Base-by-base conservation (phyloP, 2,888 invertebrate species). In the Adineta ricciae region DNA sequence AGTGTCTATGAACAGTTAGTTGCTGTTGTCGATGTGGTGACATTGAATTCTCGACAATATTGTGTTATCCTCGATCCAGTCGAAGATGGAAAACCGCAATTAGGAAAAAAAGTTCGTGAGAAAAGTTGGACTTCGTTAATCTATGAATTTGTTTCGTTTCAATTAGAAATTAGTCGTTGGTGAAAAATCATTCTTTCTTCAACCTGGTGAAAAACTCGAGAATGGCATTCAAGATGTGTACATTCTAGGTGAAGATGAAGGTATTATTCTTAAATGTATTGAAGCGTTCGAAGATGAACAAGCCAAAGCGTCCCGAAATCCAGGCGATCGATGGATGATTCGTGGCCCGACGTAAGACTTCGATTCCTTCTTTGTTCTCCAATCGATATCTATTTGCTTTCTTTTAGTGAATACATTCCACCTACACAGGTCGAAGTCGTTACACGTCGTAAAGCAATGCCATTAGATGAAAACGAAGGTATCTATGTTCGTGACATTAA, bases 301-400 rank as follows among this genome's bases (percentile, higher is more conserved):
- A 84, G 87, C 87, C 36, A 19, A 41, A 24, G 36, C 21, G 5
- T 86, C 88, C 24, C 88, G 91, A 9, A 87, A 88, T 78, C 91
- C 92, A 27, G 92, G 92, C 38, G 92, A 92, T 87, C 87, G 89
- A 38, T 92, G 92, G 92, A 91, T 91, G 90, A 91, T 92, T 87
- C 88, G 91, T 36, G 92, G 92, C n/a, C 91, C 92, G 5, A 87
- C 87, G 64, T 64, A 64, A 32, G 64, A 32, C 0, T 27, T 64
- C 14, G 11, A 56, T 32, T 64, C 2, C 32, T 32, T 8, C 2
- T 9, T 27, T 2, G 16, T 27, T 27, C 4, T 64, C 14, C 3
- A 64, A 32, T 27, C 16, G 14, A 32, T 32, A 32, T 14, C 14
- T 32, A 16, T 56, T 46, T 16, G 2, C 19, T 19, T 27, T 32